These are phyloP conservation scores for Diorhabda carinulata DNA, from an alignment of 1,140 invertebrate genomes.

Conservation along the genomic window DNA sequence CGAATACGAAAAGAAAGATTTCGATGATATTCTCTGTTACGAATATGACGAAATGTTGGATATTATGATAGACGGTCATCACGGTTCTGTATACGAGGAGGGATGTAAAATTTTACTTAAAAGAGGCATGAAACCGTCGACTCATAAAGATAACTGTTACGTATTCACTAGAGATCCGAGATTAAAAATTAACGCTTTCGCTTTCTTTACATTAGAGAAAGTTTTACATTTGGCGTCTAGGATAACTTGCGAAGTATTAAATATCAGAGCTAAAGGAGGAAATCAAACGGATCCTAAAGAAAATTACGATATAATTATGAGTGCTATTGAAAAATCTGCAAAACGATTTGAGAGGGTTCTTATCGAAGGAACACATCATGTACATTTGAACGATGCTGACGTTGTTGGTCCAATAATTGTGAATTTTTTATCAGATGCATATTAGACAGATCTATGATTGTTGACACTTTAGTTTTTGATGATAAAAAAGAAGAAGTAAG, in stretches of 20 bases:
- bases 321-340: constrained; percentile 58
- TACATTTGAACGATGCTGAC: constrained; percentile 75
- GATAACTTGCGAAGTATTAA: constrained; percentile 73
- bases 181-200: constrained; percentile 65
- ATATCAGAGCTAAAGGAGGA: constrained; percentile 69
- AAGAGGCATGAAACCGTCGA: neutral
- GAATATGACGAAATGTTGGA: constrained; percentile 70
- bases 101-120: constrained; percentile 52
- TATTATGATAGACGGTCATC: constrained; percentile 66
- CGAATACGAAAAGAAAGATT: constrained; percentile 64
- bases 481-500: too few species aligned
- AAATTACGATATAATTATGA: constrained; percentile 63
- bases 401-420: constrained; percentile 59
- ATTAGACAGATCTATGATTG: too few species aligned
- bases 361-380: constrained; percentile 78
- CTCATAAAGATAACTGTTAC: constrained; percentile 50
- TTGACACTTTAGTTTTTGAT: too few species aligned
- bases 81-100: constrained; percentile 62
- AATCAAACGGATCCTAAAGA: constrained; percentile 62
- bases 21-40: constrained; percentile 64
- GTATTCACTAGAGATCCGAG: constrained; percentile 68
- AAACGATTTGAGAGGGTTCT: constrained; percentile 61
- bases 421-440: constrained; percentile 26
- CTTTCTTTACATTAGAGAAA: constrained; percentile 66
- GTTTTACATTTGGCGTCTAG: constrained; percentile 63